Conservation (phyloP, 2,888 invertebrate genomes). For the Amiota communis region DNA sequence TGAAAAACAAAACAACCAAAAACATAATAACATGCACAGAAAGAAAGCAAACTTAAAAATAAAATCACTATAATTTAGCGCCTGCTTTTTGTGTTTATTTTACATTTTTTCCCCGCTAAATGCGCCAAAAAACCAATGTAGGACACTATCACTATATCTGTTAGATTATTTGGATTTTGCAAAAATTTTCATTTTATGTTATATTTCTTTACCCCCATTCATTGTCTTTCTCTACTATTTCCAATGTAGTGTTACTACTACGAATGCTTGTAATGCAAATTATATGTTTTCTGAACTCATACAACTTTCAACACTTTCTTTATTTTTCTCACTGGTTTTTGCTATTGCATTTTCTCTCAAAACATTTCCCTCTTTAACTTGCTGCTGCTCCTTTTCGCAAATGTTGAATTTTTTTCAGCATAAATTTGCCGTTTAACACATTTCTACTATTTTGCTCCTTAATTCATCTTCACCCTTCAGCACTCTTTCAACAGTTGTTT, state of each 20-base stretch:
- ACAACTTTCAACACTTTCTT: neutral
- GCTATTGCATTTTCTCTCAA: neutral
- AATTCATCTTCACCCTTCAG: neutral
- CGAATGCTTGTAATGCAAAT: slow-evolving; percentile 17
- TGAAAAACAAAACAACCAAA: slow-evolving; percentile 25
- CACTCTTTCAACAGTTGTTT: neutral
- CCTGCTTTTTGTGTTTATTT: neutral
- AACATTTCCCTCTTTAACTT: neutral
- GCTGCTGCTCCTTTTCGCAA: neutral
- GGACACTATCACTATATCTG: neutral
- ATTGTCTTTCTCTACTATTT: neutral
- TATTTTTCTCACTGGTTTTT: neutral
- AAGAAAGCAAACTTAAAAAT: too few relatives aligned
- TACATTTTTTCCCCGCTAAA: neutral
- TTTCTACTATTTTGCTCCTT: neutral
- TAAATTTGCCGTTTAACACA: slow-evolving; percentile 16
- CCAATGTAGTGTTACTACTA: neutral
- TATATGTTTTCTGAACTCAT: neutral
- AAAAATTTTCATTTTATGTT: slow-evolving; percentile 7
- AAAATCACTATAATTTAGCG: slow-evolving; percentile 1
- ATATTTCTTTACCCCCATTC: neutral
- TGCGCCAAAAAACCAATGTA: neutral
- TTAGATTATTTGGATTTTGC: neutral
- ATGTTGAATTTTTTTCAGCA: slow-evolving; percentile 20
- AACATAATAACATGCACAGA: neutral